These are phyloP conservation scores for Acinonyx jubatus DNA, from an alignment of 2,113 vertebrate genomes.

Conservation along the genomic window DNA sequence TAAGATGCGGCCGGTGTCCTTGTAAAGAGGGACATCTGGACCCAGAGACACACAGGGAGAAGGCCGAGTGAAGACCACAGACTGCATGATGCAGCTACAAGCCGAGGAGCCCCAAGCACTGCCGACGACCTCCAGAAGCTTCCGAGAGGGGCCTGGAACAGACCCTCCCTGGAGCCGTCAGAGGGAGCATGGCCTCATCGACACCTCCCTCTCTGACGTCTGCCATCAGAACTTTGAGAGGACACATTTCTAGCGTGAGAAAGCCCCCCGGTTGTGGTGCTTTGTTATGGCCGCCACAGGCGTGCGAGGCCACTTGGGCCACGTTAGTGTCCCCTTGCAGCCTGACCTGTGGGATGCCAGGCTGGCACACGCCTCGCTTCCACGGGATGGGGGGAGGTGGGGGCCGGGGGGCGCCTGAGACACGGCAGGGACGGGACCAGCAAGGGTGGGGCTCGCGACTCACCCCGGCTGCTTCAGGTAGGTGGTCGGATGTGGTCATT, in stretches of 20 bases:
- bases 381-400: background rate
- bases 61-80: background rate
- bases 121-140: rapidly evolving
- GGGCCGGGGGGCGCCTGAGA: rapidly evolving
- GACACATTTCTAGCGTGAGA: no score
- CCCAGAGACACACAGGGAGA: background rate
- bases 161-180: background rate
- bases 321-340: background rate
- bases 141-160: background rate
- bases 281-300: background rate
- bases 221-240: rapidly evolving
- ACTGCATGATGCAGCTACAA: rapidly evolving
- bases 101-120: background rate
- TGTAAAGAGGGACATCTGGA: background rate
- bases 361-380: rapidly evolving
- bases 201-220: no score
- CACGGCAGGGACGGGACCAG: rapidly evolving
- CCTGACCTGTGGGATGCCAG: rapidly evolving
- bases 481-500: background rate
- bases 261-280: background rate
- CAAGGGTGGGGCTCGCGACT: rapidly evolving
- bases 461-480: rapidly evolving
- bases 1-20: background rate
- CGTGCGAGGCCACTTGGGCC: rapidly evolving
- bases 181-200: rapidly evolving